Conservation (phyloP, 2,113 vertebrate species). For the Psephotus haematonotus region DNA sequence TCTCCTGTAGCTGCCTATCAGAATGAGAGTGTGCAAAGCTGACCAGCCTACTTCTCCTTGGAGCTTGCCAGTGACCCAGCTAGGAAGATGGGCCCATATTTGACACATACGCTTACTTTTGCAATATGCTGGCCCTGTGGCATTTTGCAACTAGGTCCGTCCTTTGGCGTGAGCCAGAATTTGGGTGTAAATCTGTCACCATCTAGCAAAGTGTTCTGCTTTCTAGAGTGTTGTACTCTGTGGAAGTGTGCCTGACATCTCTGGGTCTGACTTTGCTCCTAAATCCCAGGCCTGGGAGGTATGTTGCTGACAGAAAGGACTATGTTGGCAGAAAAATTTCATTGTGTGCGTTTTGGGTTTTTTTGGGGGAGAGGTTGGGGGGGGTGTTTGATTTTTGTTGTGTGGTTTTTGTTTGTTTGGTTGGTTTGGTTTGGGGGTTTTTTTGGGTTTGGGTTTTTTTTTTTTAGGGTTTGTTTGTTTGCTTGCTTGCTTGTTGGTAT, state of each 20-base stretch:
- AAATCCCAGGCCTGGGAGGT: not conserved
- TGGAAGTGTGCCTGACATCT: not conserved
- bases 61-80: not conserved
- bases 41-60: not conserved
- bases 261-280: not conserved
- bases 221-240: not conserved
- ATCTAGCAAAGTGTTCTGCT: not conserved
- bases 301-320: not conserved
- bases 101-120: not conserved
- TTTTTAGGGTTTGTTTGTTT: not conserved
- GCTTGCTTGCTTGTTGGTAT: not conserved
- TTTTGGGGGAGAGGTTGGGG: not conserved
- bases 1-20: not conserved
- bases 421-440: not conserved
- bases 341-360: not conserved
- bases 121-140: not conserved
- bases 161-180: not conserved
- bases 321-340: not conserved
- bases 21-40: not conserved
- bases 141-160: not conserved
- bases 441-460: not conserved
- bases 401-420: not conserved
- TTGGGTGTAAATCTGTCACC: not conserved
- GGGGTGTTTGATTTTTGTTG: not conserved
- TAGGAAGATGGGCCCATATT: not conserved